Evolutionary conservation across 2,113 vertebrate genomes (phyloP).

Genomic region (Triplophysa rosa): DNA sequence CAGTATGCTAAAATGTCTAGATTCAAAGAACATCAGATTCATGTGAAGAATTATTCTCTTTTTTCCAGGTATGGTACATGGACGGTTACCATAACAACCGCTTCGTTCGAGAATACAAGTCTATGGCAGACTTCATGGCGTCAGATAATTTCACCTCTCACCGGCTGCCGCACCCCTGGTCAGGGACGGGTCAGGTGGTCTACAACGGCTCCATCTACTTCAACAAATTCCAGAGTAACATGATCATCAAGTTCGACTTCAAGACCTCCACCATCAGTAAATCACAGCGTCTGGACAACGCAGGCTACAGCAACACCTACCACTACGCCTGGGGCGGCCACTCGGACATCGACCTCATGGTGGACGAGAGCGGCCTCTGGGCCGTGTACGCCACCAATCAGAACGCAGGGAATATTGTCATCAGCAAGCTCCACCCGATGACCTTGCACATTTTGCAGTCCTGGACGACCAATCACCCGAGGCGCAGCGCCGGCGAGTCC

Average conservation of each 20-base stretch:
- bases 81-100: conserved; percentile 99
- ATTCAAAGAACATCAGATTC: neutral
- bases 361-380: conserved; percentile 94
- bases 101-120: conserved; percentile 94
- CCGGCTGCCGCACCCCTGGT: conserved; percentile 97
- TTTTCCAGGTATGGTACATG: conserved; percentile 97
- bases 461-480: conserved; percentile 97
- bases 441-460: conserved; percentile 90
- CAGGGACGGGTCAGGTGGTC: conserved; percentile 95
- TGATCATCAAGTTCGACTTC: conserved; percentile 96
- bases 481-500: conserved; percentile 93
- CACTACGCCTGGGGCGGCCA: conserved; percentile 98
- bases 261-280: conserved; percentile 90
- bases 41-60: neutral
- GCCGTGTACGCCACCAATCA: conserved; percentile 97
- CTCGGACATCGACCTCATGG: conserved; percentile 99
- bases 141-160: conserved; percentile 97
- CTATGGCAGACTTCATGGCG: conserved; percentile 93
- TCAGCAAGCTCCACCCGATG: conserved; percentile 93
- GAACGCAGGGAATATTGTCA: conserved; percentile 95
- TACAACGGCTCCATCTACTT: conserved; percentile 99
- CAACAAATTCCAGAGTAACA: conserved; percentile 99
- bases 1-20: too few relatives aligned
- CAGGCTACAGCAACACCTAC: conserved; percentile 95
- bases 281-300: conserved; percentile 91